Evolutionary conservation across 1,140 invertebrate genomes (phyloP).

Genomic region (Heliconius himera): DNA sequence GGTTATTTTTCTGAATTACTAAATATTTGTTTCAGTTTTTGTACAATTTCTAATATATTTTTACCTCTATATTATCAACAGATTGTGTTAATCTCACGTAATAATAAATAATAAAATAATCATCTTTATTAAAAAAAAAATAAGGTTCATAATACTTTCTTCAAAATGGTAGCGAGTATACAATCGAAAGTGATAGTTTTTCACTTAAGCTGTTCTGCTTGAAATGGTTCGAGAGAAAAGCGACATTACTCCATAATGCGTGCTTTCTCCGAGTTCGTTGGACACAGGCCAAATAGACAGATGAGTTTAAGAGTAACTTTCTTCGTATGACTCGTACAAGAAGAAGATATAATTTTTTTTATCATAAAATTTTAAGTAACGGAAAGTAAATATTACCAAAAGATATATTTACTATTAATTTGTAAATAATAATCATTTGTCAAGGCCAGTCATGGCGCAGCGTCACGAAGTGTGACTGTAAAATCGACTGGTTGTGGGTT

Average conservation of each 20-base stretch:
- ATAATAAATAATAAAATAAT: conserved; percentile 8
- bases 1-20: no score
- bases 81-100: background rate
- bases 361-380: no score
- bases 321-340: no score
- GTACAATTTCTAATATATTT: no score
- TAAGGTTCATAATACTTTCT: conserved; percentile 31
- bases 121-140: background rate
- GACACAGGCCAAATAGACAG: background rate
- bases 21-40: no score
- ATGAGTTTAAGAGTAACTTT: background rate
- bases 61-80: background rate
- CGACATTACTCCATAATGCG: conserved; percentile 37
- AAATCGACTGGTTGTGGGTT: no score
- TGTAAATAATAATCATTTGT: no score
- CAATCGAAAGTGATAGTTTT: conserved; percentile 68
- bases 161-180: conserved; percentile 56
- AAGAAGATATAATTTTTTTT: no score
- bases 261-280: conserved; percentile 47
- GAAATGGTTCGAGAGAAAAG: conserved; percentile 61
- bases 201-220: conserved; percentile 67
- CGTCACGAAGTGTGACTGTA: no score
- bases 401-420: no score
- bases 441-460: no score
- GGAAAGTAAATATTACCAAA: no score